Evolutionary conservation across 2,888 invertebrate species (phyloP), one percentile per base, ranked within the genome.

Genomic region (Lasiommata megera): DNA sequence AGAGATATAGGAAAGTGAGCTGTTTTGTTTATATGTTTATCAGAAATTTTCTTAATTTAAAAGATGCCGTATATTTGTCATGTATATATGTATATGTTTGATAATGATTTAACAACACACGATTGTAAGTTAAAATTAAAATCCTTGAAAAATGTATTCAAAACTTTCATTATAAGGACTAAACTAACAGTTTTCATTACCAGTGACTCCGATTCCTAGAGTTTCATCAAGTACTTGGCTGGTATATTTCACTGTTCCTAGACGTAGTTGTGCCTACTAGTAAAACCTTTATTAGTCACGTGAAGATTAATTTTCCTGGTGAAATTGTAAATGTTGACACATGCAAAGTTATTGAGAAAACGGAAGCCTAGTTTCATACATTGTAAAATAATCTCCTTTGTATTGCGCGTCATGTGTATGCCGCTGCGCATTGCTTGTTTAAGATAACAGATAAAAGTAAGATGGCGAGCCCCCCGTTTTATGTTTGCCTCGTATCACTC

Each of bases 381-480:
- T 57, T 47, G 47, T 53, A 53, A 53, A 57, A 34, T 47, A 28
- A 28, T 28, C 57, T 52, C 18, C n/a, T 46, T 46, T 50, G 31
- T 40, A 41, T 18, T 57, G 37, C 40, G 47, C 36, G 52, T 57
- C 47, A 17, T 23, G 52, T 18, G 9, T 18, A 6, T 9, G 54
- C 38, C 67, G 71, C 62, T 76, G 73, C 75, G 77, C 70, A 73
- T 61, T 70, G 63, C 51, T 46, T 58, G 56, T 41, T 47, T 60
- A 57, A 48, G 67, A 73, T 68, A 67, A 69, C 67, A 53, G 55
- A 74, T 75, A 73, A 40, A 40, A 40, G 46, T 50, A 29, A 43
- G 43, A 11, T 69, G 80, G 59, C 81, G 78, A 81, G 77, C 79
- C 80, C 69, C 75, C 74, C 53, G 65, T 65, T 62, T 52, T 56